Base-by-base conservation (phyloP, 1,140 invertebrate genomes). In the Penaeus indicus region DNA sequence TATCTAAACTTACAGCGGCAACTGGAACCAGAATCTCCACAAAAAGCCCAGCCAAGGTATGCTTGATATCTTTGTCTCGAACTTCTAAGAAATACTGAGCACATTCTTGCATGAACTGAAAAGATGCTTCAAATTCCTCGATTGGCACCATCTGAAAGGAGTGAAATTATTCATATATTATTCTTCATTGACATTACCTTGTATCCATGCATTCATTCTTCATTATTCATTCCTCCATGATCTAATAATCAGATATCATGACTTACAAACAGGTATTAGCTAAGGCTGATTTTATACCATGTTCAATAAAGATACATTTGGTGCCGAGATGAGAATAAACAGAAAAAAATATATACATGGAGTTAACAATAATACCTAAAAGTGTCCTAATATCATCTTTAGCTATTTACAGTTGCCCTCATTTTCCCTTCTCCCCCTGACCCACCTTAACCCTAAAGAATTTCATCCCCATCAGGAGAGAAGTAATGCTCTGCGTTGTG, bases 401-500 rank as follows among this genome's bases (percentile, higher is more conserved):
- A 13, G 47, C 13, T 8, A 54, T 54, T 54, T 54, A 11, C 1
- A 54, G 16, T 54, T 16, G 1, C 2, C 11, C 38, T 42, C 4
- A 42, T 42, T 4, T 42, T 42, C 38, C 38, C 38, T 8, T 42
- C 38, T 3, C 38, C 18, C 22, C n/a, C 19, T n/a, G 21, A 47
- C 69, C 89, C 92, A 96, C 96, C 94, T 97, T 97, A 11, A 97
- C 96, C 88, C 98, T 94, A 93, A 99, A 99, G 94, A 99, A 99
- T 94, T 99, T 99, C 97, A 99, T 99, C 85, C 99, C 98, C 98
- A 99, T 99, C 19, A 99, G 93, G 60, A 99, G 94, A 60, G 97
- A 98, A 90, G 99, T 99, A 88, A 99, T 99, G 92, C 97, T 97
- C 91, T 99, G 98, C 0, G 97, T 98, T 22, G 96, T 97, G 91